Evolutionary conservation across 2,113 vertebrate genomes (phyloP), one percentile per base, ranked within the genome.

Genomic region (Pelecanoides urinatrix): DNA sequence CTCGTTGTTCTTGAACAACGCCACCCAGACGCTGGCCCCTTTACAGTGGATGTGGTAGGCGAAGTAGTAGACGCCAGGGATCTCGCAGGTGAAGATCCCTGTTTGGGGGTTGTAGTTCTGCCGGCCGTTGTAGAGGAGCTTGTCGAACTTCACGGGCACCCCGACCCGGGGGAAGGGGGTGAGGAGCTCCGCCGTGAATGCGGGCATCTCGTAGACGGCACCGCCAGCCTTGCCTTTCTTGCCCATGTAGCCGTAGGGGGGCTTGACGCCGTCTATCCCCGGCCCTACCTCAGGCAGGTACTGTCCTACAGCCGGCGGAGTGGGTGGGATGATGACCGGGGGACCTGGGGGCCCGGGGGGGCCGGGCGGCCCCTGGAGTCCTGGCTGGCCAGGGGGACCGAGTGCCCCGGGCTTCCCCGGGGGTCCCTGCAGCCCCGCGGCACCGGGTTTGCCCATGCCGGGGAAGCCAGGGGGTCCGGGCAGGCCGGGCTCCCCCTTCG

Each of bases 31-130:
- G 9, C 99, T 99, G 67, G 98, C 98, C 49, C 99, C 99, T 98
- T 99, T 99, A 97, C 99, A 99, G 98, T 99, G 99, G 78, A 99
- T 96, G 1, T 99, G 99, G 97, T 99, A 99, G 36, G 98, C 98
- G 38, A 99, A 99, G 96, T 99, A 99, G 96, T 99, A 99, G 96
- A 99, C 94, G 9, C 99, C 99, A 0, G 99, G 99, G 91, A 99
- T 97, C 84, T 98, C 99, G 14, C 99, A 99, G 89, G 99, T 99
- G 96, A 99, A 99, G 95, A 99, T 90, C 42, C 99, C 99, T 0
- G 97, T 99, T 97, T 99, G 99, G 4, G 99, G 99, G 89, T 99
- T 99, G 98, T 99, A 99, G 98, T 99, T 99, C 94, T 99, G 99
- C 67, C 99, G 99, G 77, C 99, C 98, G 0, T 99, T 99, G 96